Percentiles rank a stretch among this genome's conserved stretches.
Conservation (phyloP, 2,888 invertebrate genomes). For the Gerosis bhagava region DNA sequence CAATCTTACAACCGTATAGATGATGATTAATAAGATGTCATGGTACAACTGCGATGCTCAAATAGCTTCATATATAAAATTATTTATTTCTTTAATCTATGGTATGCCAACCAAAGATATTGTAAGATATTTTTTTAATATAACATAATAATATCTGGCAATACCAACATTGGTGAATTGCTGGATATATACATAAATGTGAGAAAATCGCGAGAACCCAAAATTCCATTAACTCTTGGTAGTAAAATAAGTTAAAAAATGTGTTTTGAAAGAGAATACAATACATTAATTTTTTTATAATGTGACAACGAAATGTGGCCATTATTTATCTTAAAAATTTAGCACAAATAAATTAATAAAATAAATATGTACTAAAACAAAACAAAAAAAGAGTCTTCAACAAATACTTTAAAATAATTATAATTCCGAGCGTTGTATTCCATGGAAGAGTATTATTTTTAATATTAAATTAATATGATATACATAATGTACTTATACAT, state of each 20-base stretch:
- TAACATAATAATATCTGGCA: too few species aligned
- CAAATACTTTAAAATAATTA: conserved; percentile 9
- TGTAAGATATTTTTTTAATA: too few species aligned
- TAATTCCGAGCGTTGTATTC: conserved; percentile 11
- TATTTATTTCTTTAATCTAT: too few species aligned
- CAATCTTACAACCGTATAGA: conserved; percentile 48
- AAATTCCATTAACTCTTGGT: conserved; percentile 30
- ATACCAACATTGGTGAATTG: neutral
- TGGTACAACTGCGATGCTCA: conserved; percentile 16
- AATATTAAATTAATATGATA: conserved; percentile 2
- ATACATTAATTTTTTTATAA: too few species aligned
- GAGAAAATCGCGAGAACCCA: conserved; percentile 30
- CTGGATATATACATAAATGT: too few species aligned
- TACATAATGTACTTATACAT: too few species aligned
- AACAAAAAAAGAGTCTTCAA: conserved; percentile 15
- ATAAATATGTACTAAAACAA: conserved; percentile 24
- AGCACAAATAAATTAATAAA: conserved; percentile 24
- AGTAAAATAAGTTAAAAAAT: conserved; percentile 9
- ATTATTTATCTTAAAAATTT: conserved; percentile 17
- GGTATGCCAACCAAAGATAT: too few species aligned
- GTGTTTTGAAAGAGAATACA: too few species aligned
- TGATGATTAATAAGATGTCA: conserved; percentile 30
- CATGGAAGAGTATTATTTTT: conserved; percentile 12
- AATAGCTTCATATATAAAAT: neutral
- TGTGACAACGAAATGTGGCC: conserved; percentile 12